Conservation (phyloP, 2,888 invertebrate species). For the Lysandra bellargus region DNA sequence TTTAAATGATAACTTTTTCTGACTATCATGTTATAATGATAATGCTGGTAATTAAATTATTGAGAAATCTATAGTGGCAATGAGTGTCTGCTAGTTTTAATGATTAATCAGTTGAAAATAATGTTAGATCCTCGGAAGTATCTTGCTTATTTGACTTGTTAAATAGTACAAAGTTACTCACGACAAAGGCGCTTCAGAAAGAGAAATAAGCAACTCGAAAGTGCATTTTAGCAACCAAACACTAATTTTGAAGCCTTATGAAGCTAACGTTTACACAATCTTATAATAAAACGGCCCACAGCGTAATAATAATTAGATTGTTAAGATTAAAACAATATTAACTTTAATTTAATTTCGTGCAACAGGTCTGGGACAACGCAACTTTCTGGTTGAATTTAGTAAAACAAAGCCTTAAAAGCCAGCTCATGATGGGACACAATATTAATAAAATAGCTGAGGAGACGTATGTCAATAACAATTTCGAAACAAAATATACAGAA, state of each 20-base stretch:
- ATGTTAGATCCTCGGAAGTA: neutral
- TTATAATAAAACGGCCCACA: neutral
- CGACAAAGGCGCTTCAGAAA: neutral
- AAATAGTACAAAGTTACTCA: neutral
- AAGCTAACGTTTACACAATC: conserved; percentile 5
- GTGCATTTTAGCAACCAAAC: neutral
- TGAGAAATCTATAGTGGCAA: neutral
- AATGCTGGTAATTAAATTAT: neutral
- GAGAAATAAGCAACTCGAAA: neutral
- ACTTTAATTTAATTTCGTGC: too few species aligned
- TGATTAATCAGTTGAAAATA: neutral
- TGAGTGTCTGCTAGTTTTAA: neutral
- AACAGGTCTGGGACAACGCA: too few species aligned
- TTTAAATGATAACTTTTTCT: too few species aligned
- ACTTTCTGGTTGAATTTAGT: too few species aligned
- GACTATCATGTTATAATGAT: too few species aligned
- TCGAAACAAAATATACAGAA: neutral
- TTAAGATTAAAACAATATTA: too few species aligned
- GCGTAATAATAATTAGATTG: too few species aligned
- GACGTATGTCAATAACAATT: neutral
- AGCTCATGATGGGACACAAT: neutral
- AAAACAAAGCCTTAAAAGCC: too few species aligned
- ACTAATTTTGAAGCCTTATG: conserved; percentile 3
- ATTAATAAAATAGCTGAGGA: neutral
- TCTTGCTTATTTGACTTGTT: conserved; percentile 17